Conservation (phyloP, 1,140 invertebrate species). For the Atopsyche davidsoni region DNA sequence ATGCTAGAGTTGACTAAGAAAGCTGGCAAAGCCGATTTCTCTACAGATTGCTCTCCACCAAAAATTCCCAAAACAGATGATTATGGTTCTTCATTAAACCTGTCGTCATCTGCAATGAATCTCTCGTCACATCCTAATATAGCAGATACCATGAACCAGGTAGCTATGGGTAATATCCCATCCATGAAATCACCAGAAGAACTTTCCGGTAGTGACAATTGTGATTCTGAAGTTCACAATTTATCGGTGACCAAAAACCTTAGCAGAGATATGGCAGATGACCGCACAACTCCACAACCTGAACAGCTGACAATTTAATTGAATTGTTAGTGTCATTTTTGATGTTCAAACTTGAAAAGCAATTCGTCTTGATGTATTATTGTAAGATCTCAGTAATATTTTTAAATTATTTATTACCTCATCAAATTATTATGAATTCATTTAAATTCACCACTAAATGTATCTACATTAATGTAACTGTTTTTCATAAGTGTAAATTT, state of each 20-base stretch:
- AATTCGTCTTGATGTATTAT: too few relatives aligned
- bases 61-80: conserved; percentile 42
- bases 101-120: conserved; percentile 34
- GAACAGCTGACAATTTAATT: conserved; percentile 9
- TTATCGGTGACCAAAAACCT: conserved; percentile 17
- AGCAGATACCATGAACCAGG: conserved; percentile 41
- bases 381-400: too few relatives aligned
- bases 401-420: too few relatives aligned
- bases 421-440: too few relatives aligned
- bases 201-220: conserved; percentile 3
- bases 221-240: conserved; percentile 23
- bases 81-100: conserved; percentile 33
- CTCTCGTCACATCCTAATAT: conserved; percentile 39
- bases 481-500: too few relatives aligned
- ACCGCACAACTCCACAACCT: conserved; percentile 13
- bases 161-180: conserved; percentile 41
- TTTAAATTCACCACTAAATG: too few relatives aligned
- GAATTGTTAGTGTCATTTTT: not conserved
- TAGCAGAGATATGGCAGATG: conserved; percentile 12
- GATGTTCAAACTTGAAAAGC: conserved; percentile 8
- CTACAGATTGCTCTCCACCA: conserved; percentile 37
- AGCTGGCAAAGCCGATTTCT: conserved; percentile 45
- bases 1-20: conserved; percentile 48
- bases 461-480: too few relatives aligned
- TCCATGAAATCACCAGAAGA: conserved; percentile 29